phyloP scores from a whole-genome alignment of 2,113 vertebrate genomes.

The Tachysurus vachellii region DNA sequence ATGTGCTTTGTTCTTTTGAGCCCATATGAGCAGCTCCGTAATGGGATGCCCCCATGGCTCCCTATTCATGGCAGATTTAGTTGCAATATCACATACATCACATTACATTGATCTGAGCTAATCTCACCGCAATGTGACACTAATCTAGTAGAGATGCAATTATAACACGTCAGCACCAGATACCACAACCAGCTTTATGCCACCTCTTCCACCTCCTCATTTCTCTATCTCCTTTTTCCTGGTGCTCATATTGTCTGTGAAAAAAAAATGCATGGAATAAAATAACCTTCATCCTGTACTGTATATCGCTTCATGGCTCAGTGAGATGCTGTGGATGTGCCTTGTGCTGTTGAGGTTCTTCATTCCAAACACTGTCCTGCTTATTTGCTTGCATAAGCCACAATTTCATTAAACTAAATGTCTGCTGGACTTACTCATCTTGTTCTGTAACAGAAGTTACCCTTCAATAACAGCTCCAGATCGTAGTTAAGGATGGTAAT shows the following conservation, averaged over 20 bases:
- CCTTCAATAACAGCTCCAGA: background rate
- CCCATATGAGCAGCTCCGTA: conserved; percentile 46
- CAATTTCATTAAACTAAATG: conserved; percentile 59
- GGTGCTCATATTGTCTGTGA: conserved; percentile 13
- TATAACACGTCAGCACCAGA: conserved; percentile 52
- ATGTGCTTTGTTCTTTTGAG: conserved; percentile 35
- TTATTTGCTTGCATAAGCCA: conserved; percentile 64
- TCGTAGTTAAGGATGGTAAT: conserved; percentile 16
- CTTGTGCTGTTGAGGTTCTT: conserved; percentile 52
- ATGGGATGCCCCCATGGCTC: conserved; percentile 48
- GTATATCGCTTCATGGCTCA: conserved; percentile 27
- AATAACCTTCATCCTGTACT: conserved; percentile 9
- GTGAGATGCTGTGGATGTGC: background rate
- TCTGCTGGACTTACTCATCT: conserved; percentile 2
- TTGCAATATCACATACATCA: conserved; percentile 57
- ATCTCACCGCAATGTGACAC: conserved; percentile 56
- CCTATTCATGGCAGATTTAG: conserved; percentile 55
- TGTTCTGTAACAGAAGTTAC: background rate
- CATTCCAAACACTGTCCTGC: conserved; percentile 54
- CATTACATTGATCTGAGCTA: conserved; percentile 55
- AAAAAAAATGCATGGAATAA: background rate
- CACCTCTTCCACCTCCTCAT: conserved; percentile 9
- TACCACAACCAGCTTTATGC: conserved; percentile 48
- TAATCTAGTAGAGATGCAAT: conserved; percentile 64
- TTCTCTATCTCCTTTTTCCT: conserved; percentile 11